Percentiles rank a stretch among this genome's conserved stretches.
phyloP scores from a whole-genome alignment of 2,113 vertebrate species.

The Entelurus aequoreus region DNA sequence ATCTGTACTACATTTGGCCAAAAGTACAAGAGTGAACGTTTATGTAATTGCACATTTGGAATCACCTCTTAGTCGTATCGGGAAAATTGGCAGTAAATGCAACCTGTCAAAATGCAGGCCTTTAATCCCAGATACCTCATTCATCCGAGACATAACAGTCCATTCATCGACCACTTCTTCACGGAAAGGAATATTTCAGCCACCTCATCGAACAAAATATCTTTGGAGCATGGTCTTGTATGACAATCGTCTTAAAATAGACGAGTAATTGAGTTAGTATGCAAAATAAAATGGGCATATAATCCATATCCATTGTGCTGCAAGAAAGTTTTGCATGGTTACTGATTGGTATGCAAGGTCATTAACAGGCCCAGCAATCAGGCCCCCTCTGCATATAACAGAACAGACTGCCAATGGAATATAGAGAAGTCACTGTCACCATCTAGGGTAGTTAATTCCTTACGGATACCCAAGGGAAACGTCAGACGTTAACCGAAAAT shows the following conservation, averaged over 20 bases:
- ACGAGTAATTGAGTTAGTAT: conserved; percentile 1
- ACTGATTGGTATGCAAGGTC: background rate
- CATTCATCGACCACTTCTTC: background rate
- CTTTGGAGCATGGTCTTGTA: background rate
- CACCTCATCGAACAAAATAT: background rate
- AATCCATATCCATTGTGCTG: conserved; percentile 5
- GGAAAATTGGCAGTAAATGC: background rate
- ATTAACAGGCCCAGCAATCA: conserved; percentile 3
- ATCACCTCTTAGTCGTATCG: background rate
- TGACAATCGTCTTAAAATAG: conserved; percentile 1
- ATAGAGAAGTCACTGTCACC: background rate
- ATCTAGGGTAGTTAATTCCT: no score
- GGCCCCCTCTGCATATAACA: background rate
- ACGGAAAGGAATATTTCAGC: background rate
- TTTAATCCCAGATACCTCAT: background rate
- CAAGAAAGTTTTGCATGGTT: conserved; percentile 7
- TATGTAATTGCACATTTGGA: background rate
- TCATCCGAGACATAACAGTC: background rate
- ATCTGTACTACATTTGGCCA: no score
- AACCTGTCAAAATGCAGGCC: background rate
- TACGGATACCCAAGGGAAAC: background rate
- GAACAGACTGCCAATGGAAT: background rate
- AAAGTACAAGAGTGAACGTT: no score
- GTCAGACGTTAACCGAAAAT: background rate
- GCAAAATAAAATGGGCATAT: conserved; percentile 5